Percentiles rank a stretch among this genome's conserved stretches.
Conservation (phyloP, 2,797 vertebrate species). For the Monodelphis domestica region DNA sequence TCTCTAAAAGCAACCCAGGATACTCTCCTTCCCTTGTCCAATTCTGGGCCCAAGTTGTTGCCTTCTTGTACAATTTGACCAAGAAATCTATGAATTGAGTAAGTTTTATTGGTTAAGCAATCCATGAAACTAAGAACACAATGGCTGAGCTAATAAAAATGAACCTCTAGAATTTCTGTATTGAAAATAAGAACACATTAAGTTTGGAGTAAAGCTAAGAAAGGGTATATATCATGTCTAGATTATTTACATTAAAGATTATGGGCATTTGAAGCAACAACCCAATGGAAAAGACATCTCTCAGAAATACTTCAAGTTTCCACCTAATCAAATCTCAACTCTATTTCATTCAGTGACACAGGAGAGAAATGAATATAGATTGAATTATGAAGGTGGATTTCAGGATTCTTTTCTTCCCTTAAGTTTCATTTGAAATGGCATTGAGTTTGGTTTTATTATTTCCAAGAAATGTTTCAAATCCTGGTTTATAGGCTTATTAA, state of each 20-base stretch:
- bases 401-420: constrained; percentile 16
- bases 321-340: not conserved
- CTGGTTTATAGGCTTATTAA: constrained; percentile 33
- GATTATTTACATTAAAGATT: not conserved
- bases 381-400: not conserved
- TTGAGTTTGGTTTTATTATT: constrained; percentile 20
- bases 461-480: not conserved
- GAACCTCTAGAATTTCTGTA: not conserved
- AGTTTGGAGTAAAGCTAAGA: not conserved
- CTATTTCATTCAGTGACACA: not conserved
- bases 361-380: not conserved
- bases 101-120: not conserved
- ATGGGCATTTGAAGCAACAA: not conserved
- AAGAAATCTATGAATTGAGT: not conserved
- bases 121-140: not conserved
- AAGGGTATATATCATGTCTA: not conserved
- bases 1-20: not conserved
- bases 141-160: constrained; percentile 18
- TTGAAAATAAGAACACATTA: not conserved
- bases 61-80: not conserved
- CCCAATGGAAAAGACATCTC: not conserved
- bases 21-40: not conserved
- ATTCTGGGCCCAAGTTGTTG: not conserved
- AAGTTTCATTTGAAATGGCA: constrained; percentile 38
- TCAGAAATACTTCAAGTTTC: constrained; percentile 1